Conservation (phyloP, 2,797 vertebrate genomes). For the Sphenopsis melanotis region DNA sequence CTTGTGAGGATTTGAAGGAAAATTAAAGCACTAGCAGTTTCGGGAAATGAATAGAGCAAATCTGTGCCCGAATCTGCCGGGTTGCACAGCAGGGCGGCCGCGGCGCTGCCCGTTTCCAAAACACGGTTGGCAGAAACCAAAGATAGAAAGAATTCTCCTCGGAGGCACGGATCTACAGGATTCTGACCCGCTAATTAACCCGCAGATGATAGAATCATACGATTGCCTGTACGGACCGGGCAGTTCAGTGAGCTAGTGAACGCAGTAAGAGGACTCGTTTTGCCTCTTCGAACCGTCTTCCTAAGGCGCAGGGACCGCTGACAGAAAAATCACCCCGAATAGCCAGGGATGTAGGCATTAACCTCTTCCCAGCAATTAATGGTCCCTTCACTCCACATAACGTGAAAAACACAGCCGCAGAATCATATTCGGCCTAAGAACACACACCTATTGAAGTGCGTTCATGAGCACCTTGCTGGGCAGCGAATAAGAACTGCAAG, state of each 20-base stretch:
- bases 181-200: not conserved
- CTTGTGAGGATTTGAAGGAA: not conserved
- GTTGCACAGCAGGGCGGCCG: not conserved
- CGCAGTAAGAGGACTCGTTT: not conserved
- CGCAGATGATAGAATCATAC: not conserved
- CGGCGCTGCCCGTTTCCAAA: not conserved
- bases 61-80: not conserved
- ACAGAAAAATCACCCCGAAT: not conserved
- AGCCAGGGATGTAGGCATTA: not conserved
- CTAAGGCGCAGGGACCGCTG: not conserved
- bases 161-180: not conserved
- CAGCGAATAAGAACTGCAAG: not conserved
- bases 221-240: not conserved
- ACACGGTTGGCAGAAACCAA: not conserved
- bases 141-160: not conserved
- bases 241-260: not conserved
- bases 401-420: not conserved
- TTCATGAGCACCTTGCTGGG: not conserved
- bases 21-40: not conserved
- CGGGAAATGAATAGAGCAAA: not conserved
- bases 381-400: not conserved
- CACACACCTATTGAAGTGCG: fast-evolving
- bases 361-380: not conserved
- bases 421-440: not conserved
- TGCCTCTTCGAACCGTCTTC: not conserved